Conservation (phyloP, 2,888 invertebrate species). For the Drepana falcataria region DNA sequence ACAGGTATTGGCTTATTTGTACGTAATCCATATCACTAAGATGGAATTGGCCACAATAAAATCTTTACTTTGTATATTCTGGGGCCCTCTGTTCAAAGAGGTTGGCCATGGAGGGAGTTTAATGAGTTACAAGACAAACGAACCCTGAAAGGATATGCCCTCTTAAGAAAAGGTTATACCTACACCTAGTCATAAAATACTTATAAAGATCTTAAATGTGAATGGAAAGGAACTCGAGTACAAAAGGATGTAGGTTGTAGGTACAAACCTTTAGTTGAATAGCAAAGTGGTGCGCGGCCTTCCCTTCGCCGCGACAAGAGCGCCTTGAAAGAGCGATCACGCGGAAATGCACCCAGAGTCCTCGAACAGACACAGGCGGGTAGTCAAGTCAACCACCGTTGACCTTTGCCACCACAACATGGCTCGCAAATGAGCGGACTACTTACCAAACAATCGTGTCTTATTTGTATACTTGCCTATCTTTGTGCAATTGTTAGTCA, state of each 20-base stretch:
- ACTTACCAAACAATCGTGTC: not conserved
- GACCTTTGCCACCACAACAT: conserved; percentile 25
- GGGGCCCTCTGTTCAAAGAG: too few species aligned
- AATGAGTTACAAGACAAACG: too few species aligned
- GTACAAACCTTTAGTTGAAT: conserved; percentile 8
- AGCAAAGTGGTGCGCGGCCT: conserved; percentile 14
- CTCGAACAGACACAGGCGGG: conserved; percentile 16
- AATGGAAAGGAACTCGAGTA: too few species aligned
- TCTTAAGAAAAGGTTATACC: too few species aligned
- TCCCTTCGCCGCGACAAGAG: conserved; percentile 30
- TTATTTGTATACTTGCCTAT: not conserved
- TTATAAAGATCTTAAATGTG: too few species aligned
- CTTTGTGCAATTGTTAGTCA: conserved; percentile 3
- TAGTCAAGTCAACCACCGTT: conserved; percentile 17
- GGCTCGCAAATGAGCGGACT: not conserved
- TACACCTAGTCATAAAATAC: too few species aligned
- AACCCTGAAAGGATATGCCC: too few species aligned
- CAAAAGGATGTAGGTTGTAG: not conserved
- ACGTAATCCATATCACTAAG: too few species aligned
- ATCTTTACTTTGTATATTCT: too few species aligned
- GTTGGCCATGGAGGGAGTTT: too few species aligned
- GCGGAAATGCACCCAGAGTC: conserved; percentile 30
- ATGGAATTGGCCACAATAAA: too few species aligned
- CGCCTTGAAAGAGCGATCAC: conserved; percentile 39
- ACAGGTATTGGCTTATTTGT: too few species aligned